These are phyloP conservation scores for Neoniphon sammara DNA, from an alignment of 2,797 vertebrate species.

Conservation along the genomic window DNA sequence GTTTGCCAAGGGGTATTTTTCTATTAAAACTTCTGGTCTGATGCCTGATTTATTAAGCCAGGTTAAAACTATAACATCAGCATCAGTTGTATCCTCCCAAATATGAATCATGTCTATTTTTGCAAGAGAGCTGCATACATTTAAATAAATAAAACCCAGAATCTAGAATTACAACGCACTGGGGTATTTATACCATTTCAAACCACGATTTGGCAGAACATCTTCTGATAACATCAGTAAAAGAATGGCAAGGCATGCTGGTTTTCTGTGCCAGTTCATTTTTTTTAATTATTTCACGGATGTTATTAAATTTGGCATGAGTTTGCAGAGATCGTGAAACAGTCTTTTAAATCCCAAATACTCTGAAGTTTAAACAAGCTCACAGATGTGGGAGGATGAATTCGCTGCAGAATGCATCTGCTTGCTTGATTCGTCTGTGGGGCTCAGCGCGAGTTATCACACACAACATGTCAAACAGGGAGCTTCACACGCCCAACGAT, in stretches of 20 bases:
- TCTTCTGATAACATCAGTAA: conserved; percentile 18
- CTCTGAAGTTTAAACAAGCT: conserved; percentile 7
- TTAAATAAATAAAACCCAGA: not conserved
- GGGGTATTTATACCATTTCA: conserved; percentile 8
- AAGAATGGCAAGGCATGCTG: conserved; percentile 8
- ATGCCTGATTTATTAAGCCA: not conserved
- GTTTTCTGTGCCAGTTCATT: conserved; percentile 1
- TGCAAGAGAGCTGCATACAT: not conserved
- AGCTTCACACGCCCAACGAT: conserved; percentile 21
- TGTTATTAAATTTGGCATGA: conserved; percentile 8
- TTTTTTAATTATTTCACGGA: conserved; percentile 4
- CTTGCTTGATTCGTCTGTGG: conserved; percentile 17
- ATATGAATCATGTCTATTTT: not conserved
- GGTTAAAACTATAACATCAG: not conserved
- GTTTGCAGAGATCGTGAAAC: conserved; percentile 4
- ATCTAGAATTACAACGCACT: not conserved
- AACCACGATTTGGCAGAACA: conserved; percentile 25
- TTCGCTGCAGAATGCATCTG: conserved; percentile 9
- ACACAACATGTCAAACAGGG: not conserved
- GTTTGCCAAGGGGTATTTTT: no score
- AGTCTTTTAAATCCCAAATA: conserved; percentile 27
- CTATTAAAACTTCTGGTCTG: not conserved
- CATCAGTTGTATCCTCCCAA: not conserved
- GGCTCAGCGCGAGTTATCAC: conserved; percentile 17
- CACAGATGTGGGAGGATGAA: conserved; percentile 12